Base-by-base conservation (phyloP, 1,140 invertebrate species). In the Papilio machaon region DNA sequence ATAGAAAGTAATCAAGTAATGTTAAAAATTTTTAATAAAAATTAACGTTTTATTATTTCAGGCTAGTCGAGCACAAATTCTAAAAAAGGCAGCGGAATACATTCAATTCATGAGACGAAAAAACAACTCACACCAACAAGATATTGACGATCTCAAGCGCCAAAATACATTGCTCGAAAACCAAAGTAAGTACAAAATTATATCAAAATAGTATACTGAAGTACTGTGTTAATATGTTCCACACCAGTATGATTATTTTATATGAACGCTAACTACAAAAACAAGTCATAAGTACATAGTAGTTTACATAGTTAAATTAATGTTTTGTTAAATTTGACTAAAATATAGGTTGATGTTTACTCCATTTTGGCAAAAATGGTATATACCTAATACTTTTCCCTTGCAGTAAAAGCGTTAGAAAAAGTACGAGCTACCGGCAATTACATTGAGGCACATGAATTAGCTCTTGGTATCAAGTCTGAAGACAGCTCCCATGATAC, bases 11-110 rank as follows among this genome's bases (percentile, higher is more conserved):
- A 15, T 13, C 10, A 2, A 10, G 49, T 10, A 10, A 52, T 52
- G 49, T 13, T 13, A 52, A 52, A 7, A 64, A 30, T 11, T 30
- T 30, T 4, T 30, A 30, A 64, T 23, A 23, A 3, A 64, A 64
- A 64, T 64, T 2, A 13, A 3, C 30, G 15, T 78, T 64, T 76
- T 47, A 80, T 83, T 82, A 82, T 93, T 95, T 10, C 89, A 98
- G 97, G 98, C 98, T 0, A 99, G 99, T 88, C 96, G 99, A 90
- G 99, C 99, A 67, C 98, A 99, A 94, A 99, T 99, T 84, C 94
- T 99, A 60, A 99, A 99, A 93, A 99, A 99, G 95, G 99, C 99
- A 83, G 98, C 99, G 2, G 99, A 99, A 90, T 99, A 99, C 90
- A 99, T 99, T 86, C 97, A 98, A 89, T 97, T 97, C 80, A 99